phyloP scores from a whole-genome alignment of 2,888 invertebrate species.

The Nineta flava region DNA sequence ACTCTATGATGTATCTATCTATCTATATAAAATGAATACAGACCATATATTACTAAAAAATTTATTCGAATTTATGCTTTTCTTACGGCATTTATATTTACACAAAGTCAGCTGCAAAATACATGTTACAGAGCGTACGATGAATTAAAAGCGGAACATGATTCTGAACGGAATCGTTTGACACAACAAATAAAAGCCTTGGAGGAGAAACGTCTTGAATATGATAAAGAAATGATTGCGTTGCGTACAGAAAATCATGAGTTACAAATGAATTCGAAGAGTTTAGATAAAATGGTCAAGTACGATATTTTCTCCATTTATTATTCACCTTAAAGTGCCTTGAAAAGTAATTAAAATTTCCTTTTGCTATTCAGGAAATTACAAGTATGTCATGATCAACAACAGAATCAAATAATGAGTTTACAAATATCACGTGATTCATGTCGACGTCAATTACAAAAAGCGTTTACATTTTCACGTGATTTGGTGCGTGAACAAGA shows the following conservation, averaged over 20 bases:
- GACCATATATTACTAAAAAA: too few relatives aligned
- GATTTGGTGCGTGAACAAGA: slow-evolving; percentile 36
- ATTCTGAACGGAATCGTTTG: slow-evolving; percentile 46
- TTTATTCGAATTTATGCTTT: too few relatives aligned
- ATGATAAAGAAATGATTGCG: slow-evolving; percentile 31
- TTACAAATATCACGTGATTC: slow-evolving; percentile 33
- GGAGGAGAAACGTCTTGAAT: slow-evolving; percentile 27
- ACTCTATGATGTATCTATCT: too few relatives aligned
- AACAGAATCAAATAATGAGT: slow-evolving; percentile 29
- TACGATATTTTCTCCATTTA: slow-evolving; percentile 13
- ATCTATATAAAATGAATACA: too few relatives aligned
- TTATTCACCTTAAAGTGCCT: slow-evolving; percentile 7
- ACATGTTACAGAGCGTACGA: slow-evolving; percentile 49
- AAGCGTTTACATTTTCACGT: slow-evolving; percentile 34
- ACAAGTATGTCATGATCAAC: slow-evolving; percentile 28
- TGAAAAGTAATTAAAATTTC: too few relatives aligned
- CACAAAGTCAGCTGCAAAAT: too few relatives aligned
- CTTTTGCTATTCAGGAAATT: slow-evolving; percentile 22
- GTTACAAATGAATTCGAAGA: slow-evolving; percentile 33
- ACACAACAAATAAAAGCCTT: slow-evolving; percentile 33
- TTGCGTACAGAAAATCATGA: slow-evolving; percentile 30
- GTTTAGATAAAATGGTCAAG: slow-evolving; percentile 34
- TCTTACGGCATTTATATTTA: too few relatives aligned
- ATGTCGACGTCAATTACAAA: slow-evolving; percentile 32
- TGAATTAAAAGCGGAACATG: slow-evolving; percentile 57